Percentiles rank a stretch among this genome's conserved stretches.
Evolutionary conservation across 1,140 invertebrate genomes (phyloP).

Genomic region (Xylocopa sonorina): DNA sequence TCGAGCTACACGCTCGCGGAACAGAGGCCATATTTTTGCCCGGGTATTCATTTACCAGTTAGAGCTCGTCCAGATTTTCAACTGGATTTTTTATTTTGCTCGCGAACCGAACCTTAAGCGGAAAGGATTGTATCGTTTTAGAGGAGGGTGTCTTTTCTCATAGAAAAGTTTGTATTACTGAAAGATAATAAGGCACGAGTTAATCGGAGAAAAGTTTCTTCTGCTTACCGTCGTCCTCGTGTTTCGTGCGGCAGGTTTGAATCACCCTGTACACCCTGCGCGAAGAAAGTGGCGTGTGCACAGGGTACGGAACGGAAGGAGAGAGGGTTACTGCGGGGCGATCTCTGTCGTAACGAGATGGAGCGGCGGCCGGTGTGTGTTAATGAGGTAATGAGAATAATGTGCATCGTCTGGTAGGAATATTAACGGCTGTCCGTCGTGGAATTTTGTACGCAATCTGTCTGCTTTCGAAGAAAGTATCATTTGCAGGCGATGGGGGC

Average conservation of each 20-base stretch:
- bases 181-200: not conserved
- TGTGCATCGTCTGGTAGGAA: conserved; percentile 25
- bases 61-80: too few relatives aligned
- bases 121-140: too few relatives aligned
- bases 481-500: conserved; percentile 30
- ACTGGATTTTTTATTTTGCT: too few relatives aligned
- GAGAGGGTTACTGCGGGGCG: not conserved
- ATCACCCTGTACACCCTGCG: not conserved
- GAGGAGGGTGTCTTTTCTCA: too few relatives aligned
- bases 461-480: conserved; percentile 50
- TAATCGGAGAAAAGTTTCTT: too few relatives aligned
- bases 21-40: not conserved
- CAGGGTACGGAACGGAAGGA: not conserved
- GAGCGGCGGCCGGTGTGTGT: conserved; percentile 7
- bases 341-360: conserved; percentile 15
- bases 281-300: not conserved
- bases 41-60: too few relatives aligned
- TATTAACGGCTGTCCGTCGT: conserved; percentile 38
- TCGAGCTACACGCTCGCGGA: conserved; percentile 20
- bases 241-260: not conserved
- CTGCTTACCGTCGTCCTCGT: too few relatives aligned
- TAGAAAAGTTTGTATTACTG: too few relatives aligned
- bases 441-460: conserved; percentile 37
- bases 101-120: too few relatives aligned
- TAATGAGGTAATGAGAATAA: conserved; percentile 45